Evolutionary conservation across 2,797 vertebrate species (phyloP).

Genomic region (Thripadectes ignobilis): DNA sequence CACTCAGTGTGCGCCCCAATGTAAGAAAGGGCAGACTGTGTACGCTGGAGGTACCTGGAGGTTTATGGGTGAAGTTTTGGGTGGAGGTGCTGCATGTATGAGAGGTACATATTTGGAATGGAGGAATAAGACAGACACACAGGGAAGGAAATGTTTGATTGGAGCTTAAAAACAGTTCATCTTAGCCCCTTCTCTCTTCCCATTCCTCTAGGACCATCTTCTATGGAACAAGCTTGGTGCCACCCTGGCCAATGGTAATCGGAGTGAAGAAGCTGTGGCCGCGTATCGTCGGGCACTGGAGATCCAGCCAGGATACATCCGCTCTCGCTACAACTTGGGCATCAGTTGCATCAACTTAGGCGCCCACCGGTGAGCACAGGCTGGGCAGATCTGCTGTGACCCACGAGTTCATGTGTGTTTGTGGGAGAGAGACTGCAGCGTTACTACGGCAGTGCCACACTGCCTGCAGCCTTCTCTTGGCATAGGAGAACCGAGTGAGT

Average conservation of each 20-base stretch:
- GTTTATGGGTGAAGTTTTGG: neutral
- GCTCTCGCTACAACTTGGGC: slow-evolving; percentile 96
- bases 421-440: rapidly evolving
- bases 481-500: rapidly evolving
- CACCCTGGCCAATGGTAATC: slow-evolving; percentile 94
- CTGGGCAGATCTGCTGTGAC: neutral
- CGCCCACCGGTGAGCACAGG: slow-evolving; percentile 88
- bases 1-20: slow-evolving; percentile 79
- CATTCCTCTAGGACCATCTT: slow-evolving; percentile 86
- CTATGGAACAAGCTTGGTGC: slow-evolving; percentile 98
- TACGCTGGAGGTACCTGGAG: neutral
- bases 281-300: slow-evolving; percentile 93
- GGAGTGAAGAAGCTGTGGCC: slow-evolving; percentile 94
- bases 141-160: neutral
- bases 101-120: neutral
- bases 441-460: neutral
- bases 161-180: neutral
- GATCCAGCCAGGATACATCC: slow-evolving; percentile 94
- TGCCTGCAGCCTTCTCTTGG: neutral
- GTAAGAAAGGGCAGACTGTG: slow-evolving; percentile 62
- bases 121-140: rapidly evolving
- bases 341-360: slow-evolving; percentile 98
- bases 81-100: neutral
- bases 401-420: rapidly evolving
- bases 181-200: neutral